Evolutionary conservation across 2,113 vertebrate genomes (phyloP).

Genomic region (Cyanocitta stelleri): DNA sequence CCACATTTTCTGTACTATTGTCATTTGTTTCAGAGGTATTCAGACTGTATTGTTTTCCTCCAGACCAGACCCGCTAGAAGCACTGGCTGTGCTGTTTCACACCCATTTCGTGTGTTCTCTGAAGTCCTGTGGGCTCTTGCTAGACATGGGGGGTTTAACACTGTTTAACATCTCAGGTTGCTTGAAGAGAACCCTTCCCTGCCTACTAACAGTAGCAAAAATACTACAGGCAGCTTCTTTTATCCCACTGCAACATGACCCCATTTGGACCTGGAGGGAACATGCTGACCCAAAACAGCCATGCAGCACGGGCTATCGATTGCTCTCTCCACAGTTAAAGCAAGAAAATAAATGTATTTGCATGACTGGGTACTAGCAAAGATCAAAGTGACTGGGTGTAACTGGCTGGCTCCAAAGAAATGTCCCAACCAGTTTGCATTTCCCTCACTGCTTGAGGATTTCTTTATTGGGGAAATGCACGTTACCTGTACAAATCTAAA

Average conservation of each 20-base stretch:
- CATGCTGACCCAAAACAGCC: neutral
- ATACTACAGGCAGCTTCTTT: neutral
- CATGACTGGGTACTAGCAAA: neutral
- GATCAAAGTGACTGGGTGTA: neutral
- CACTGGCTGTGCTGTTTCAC: neutral
- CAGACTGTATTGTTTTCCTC: neutral
- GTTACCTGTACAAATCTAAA: neutral
- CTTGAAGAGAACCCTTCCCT: neutral
- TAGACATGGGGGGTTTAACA: neutral
- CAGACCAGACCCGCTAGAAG: neutral
- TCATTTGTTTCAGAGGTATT: neutral
- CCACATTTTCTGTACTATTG: neutral
- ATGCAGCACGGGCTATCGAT: neutral
- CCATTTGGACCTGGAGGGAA: neutral
- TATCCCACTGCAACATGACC: neutral
- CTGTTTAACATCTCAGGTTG: neutral
- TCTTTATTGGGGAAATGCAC: neutral
- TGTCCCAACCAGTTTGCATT: neutral
- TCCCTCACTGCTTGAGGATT: neutral
- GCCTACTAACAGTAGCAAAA: neutral
- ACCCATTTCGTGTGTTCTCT: neutral
- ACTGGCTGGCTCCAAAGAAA: neutral
- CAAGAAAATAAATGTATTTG: neutral
- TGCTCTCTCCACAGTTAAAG: neutral
- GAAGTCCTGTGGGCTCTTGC: neutral